Conservation (phyloP, 1,140 invertebrate genomes). For the Neodiprion pinetum region DNA sequence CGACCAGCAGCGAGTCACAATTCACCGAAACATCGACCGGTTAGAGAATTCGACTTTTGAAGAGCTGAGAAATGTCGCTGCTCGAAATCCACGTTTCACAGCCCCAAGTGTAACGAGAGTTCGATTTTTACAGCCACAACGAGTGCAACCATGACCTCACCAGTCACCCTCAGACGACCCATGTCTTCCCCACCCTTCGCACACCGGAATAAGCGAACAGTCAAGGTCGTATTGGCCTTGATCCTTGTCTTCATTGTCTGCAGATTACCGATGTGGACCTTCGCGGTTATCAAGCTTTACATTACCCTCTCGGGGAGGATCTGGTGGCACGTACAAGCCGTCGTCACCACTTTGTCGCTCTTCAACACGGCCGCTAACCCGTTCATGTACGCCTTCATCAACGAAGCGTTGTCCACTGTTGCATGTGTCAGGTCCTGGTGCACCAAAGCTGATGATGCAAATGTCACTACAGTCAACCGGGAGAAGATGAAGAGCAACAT, state of each 20-base stretch:
- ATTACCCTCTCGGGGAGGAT: conserved; percentile 37
- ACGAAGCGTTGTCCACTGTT: conserved; percentile 53
- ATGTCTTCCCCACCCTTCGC: conserved; percentile 35
- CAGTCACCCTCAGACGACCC: conserved; percentile 12
- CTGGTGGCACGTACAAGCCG: conserved; percentile 59
- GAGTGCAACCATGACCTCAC: not conserved
- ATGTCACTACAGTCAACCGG: not conserved
- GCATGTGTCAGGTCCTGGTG: conserved; percentile 20
- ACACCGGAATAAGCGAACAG: conserved; percentile 61
- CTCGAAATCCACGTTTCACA: not conserved
- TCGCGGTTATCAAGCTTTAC: conserved; percentile 56
- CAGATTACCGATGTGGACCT: conserved; percentile 64
- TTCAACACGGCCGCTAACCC: conserved; percentile 64
- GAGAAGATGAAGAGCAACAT: conserved; percentile 15
- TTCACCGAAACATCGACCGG: conserved; percentile 25
- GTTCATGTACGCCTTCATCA: conserved; percentile 65
- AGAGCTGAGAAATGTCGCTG: conserved; percentile 6
- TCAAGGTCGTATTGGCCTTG: conserved; percentile 62
- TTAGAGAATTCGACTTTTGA: conserved; percentile 17
- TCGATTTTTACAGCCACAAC: not conserved
- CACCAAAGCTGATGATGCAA: conserved; percentile 6
- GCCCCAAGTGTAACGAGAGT: not conserved
- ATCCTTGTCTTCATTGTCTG: conserved; percentile 62
- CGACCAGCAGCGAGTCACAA: conserved; percentile 31
- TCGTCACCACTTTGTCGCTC: conserved; percentile 58